Evolutionary conservation across 2,113 vertebrate genomes (phyloP).

Genomic region (Irena cyanogastra): DNA sequence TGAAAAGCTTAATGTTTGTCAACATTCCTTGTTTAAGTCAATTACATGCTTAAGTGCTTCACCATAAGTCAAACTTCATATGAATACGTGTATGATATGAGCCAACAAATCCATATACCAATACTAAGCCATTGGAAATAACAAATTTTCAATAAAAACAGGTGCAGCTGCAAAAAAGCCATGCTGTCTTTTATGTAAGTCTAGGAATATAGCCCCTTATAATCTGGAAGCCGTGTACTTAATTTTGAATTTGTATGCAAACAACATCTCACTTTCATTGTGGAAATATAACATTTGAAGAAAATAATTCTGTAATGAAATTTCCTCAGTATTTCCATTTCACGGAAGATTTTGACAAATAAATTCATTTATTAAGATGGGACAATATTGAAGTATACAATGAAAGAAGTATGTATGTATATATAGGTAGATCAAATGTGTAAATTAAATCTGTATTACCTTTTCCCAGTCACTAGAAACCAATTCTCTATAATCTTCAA

Average conservation of each 20-base stretch:
- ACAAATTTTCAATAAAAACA: not conserved
- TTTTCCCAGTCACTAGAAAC: not conserved
- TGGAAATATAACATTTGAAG: not conserved
- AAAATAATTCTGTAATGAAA: not conserved
- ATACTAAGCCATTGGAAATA: not conserved
- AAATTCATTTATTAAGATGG: not conserved
- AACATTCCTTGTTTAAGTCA: not conserved
- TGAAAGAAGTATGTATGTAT: not conserved
- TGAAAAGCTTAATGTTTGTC: not conserved
- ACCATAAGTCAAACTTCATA: not conserved
- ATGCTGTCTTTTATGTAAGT: not conserved
- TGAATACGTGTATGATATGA: not conserved
- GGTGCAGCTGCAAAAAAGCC: not conserved
- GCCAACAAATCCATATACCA: not conserved
- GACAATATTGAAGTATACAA: not conserved
- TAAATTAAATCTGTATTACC: not conserved
- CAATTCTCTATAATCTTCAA: rapidly evolving
- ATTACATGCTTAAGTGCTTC: not conserved
- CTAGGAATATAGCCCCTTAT: not conserved
- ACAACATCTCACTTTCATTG: not conserved
- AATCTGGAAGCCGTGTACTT: not conserved
- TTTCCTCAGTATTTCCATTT: not conserved
- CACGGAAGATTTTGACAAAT: not conserved
- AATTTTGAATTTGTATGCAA: not conserved
- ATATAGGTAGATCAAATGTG: not conserved